A percentile compares a stretch with the other conserved stretches of the same genome.
These are phyloP conservation scores for Ailuropoda melanoleuca DNA, from an alignment of 2,113 vertebrate genomes.

Conservation along the genomic window DNA sequence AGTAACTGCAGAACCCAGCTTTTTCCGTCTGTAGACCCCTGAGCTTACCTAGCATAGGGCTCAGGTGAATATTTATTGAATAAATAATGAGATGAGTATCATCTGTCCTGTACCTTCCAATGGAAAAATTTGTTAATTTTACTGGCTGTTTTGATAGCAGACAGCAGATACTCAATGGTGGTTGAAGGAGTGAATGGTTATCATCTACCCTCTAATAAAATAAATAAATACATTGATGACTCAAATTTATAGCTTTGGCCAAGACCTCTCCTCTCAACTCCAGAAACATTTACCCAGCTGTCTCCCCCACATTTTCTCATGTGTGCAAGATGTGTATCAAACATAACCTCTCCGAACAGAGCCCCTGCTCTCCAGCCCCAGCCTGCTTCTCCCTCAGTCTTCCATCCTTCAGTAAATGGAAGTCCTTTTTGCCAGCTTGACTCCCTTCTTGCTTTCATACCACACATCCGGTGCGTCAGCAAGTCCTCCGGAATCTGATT, in stretches of 20 bases:
- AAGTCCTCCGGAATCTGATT: not conserved
- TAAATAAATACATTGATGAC: not conserved
- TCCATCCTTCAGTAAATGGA: not conserved
- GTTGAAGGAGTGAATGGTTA: not conserved
- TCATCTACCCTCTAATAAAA: not conserved
- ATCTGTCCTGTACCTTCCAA: not conserved
- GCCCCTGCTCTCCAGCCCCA: not conserved
- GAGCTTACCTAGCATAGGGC: not conserved
- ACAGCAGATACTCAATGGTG: not conserved
- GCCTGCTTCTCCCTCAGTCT: not conserved
- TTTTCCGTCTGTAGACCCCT: not conserved
- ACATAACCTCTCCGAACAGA: not conserved
- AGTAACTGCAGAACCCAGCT: not conserved
- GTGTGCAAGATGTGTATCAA: not conserved
- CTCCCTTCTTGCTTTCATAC: not conserved
- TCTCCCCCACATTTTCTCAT: not conserved
- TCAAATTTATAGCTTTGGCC: not conserved
- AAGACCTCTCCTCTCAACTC: not conserved
- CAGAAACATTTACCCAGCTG: not conserved
- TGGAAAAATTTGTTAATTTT: not conserved
- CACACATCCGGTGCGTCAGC: not conserved
- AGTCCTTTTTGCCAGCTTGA: not conserved
- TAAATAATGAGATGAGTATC: not conserved
- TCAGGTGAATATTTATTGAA: not conserved
- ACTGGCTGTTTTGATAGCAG: not conserved